phyloP scores from a whole-genome alignment of 2,113 vertebrate genomes.

The human (Homo sapiens) region GRCh38 chr3:3499001-3499500 shows the following conservation, averaged over 20 bases:
- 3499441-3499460: constrained; percentile 23
- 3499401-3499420: constrained; percentile 8
- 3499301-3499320: background rate
- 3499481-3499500: background rate
- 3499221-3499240: background rate
- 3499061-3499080: background rate
- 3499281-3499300: background rate
- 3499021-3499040: background rate
- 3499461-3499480: background rate
- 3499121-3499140: background rate
- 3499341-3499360: background rate
- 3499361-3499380: background rate
- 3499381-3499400: background rate
- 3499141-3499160: background rate
- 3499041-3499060: background rate
- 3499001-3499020: background rate
- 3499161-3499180: background rate
- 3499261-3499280: background rate
- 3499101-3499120: background rate
- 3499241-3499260: background rate
- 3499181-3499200: background rate
- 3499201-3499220: background rate
- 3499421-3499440: background rate
- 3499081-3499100: fast-evolving
- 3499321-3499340: background rate